phyloP scores from a whole-genome alignment of 2,797 vertebrate species.

The Phoeniculus purpureus region DNA sequence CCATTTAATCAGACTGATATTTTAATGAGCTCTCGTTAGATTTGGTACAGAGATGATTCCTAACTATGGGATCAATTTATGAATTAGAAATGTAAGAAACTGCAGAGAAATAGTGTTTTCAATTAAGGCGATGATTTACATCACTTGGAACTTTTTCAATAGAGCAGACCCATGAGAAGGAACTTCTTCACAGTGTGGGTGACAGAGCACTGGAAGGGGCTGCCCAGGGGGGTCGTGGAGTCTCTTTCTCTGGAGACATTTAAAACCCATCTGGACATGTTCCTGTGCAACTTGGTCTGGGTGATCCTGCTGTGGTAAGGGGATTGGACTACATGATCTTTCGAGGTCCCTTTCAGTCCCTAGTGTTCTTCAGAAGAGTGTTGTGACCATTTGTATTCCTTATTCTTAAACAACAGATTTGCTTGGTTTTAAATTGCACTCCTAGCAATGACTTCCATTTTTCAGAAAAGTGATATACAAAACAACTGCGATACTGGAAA shows the following conservation, averaged over 20 bases:
- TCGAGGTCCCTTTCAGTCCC: no score
- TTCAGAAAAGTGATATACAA: background rate
- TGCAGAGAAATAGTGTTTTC: slow-evolving; percentile 35
- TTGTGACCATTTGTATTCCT: background rate
- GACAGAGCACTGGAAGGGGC: no score
- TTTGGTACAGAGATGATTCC: slow-evolving; percentile 44
- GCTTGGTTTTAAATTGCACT: background rate
- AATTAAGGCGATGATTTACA: slow-evolving; percentile 41
- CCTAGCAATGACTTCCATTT: background rate
- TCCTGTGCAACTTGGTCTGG: no score
- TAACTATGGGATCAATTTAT: slow-evolving; percentile 57
- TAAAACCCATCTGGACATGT: no score
- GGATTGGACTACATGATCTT: no score
- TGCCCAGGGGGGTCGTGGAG: no score
- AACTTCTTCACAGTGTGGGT: no score
- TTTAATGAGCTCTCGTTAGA: slow-evolving; percentile 57
- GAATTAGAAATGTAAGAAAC: slow-evolving; percentile 53
- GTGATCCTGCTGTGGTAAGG: no score
- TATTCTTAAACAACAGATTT: background rate
- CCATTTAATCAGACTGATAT: slow-evolving; percentile 51
- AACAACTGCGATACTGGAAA: background rate
- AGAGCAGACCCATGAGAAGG: background rate
- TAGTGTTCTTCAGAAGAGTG: background rate
- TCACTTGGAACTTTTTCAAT: slow-evolving; percentile 15
- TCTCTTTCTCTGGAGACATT: no score